Evolutionary conservation across 2,888 invertebrate genomes (phyloP), one percentile per base, ranked within the genome.

Genomic region (Nesidiocoris tenuis): DNA sequence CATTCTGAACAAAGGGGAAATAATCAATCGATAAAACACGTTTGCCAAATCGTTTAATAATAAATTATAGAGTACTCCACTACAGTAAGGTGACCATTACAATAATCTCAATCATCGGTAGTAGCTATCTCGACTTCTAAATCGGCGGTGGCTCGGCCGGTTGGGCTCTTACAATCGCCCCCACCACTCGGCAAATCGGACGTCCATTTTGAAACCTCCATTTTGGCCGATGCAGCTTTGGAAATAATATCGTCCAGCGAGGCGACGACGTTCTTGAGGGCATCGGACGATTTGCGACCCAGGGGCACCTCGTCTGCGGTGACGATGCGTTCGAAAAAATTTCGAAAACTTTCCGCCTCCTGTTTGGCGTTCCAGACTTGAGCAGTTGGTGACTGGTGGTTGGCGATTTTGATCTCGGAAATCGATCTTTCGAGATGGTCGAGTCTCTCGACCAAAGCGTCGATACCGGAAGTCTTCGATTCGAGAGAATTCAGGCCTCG

Each of bases 161-260:
- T n/a, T n/a, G n/a, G n/a, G n/a, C n/a, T n/a, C n/a, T n/a, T n/a
- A n/a, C n/a, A n/a, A n/a, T n/a, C n/a, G n/a, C 39, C 39, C 5
- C 39, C 39, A 39, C 39, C 3, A 39, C 12, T 39, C 12, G 55
- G 55, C 56, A 19, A 1, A 12, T 67, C 67, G 19, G 67, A 19
- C 59, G 18, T 59, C 67, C 19, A 56, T 22, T 24, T 57, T 1
- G 18, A 1, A 16, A 72, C 19, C 7, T 72, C 72, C 2, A 19
- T 21, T 72, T 72, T 72, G 7, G 61, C 72, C n/a, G 25, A 17
- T 1, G 19, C 21, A 1, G 72, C 72, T 39, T 72, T 72, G 21
- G 39, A 18, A 61, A 72, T 61, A n/a, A 72, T 63, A 1, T 63
- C 63, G 54, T 72, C 72, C 17, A 72, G 16, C 0, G 72, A 16